Percentiles rank a stretch among this genome's conserved stretches.
These are phyloP conservation scores for Mamestra brassicae DNA, from an alignment of 2,888 invertebrate genomes.

Conservation along the genomic window DNA sequence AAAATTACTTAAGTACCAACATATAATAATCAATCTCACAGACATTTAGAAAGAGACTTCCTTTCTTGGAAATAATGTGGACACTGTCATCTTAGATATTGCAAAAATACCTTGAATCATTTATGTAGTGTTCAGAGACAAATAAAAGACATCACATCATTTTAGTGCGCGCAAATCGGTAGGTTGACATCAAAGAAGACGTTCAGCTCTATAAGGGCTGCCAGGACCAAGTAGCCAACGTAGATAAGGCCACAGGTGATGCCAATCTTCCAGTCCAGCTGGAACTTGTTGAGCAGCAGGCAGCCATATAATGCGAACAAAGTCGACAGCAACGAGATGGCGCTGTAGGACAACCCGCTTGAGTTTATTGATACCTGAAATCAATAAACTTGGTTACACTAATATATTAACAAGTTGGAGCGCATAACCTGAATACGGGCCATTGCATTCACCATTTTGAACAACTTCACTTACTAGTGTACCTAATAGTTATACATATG, in stretches of 20 bases:
- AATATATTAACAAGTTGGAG: too few species aligned
- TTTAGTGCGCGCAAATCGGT: slow-evolving; percentile 92
- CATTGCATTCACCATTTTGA: too few species aligned
- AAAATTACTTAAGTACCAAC: slow-evolving; percentile 3
- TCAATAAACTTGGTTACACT: not conserved
- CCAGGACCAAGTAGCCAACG: slow-evolving; percentile 92
- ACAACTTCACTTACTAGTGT: too few species aligned
- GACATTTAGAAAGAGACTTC: not conserved
- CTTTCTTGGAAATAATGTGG: not conserved
- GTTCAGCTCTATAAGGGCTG: slow-evolving; percentile 94
- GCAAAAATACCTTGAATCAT: not conserved
- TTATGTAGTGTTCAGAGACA: not conserved
- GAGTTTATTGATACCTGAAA: slow-evolving; percentile 93
- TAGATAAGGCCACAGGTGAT: slow-evolving; percentile 93
- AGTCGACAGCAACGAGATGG: slow-evolving; percentile 94
- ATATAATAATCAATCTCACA: not conserved
- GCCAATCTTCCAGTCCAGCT: slow-evolving; percentile 93
- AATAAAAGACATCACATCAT: not conserved
- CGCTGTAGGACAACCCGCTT: slow-evolving; percentile 94
- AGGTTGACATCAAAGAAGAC: slow-evolving; percentile 94
- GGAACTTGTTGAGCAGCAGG: slow-evolving; percentile 93
- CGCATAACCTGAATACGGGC: too few species aligned
- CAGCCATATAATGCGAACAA: slow-evolving; percentile 93
- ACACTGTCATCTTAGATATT: not conserved
- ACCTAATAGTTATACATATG: too few species aligned